Evolutionary conservation across 2,113 vertebrate species (phyloP).

Genomic region (Perca schrenkii): DNA sequence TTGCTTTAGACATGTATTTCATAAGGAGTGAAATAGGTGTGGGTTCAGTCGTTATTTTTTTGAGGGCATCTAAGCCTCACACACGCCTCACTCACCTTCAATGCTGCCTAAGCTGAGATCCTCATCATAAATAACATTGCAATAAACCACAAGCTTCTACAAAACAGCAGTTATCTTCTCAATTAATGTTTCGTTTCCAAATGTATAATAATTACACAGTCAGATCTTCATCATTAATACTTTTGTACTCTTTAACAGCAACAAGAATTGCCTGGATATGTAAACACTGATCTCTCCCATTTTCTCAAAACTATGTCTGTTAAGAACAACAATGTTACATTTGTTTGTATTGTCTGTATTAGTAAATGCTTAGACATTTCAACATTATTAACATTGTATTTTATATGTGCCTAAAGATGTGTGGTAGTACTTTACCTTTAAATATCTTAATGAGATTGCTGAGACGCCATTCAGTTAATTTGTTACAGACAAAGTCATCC

Average conservation of each 20-base stretch:
- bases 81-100: background rate
- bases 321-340: too few relatives aligned
- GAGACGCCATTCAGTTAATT: conserved; percentile 40
- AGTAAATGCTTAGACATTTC: too few relatives aligned
- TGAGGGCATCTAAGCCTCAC: too few relatives aligned
- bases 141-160: background rate
- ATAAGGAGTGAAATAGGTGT: background rate
- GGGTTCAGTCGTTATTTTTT: background rate
- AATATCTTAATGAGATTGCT: background rate
- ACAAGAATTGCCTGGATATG: background rate
- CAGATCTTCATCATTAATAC: background rate
- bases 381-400: too few relatives aligned
- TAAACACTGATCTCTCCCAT: too few relatives aligned
- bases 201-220: too few relatives aligned
- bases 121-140: background rate
- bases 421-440: conserved; percentile 34
- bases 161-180: background rate
- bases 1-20: background rate
- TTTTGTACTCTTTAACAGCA: background rate
- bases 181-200: background rate
- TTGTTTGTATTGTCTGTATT: too few relatives aligned
- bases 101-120: background rate
- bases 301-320: too few relatives aligned
- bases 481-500: conserved; percentile 39
- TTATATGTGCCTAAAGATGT: background rate